These are phyloP conservation scores for Cosmopolites sordidus DNA, from an alignment of 2,888 invertebrate genomes.

Conservation along the genomic window DNA sequence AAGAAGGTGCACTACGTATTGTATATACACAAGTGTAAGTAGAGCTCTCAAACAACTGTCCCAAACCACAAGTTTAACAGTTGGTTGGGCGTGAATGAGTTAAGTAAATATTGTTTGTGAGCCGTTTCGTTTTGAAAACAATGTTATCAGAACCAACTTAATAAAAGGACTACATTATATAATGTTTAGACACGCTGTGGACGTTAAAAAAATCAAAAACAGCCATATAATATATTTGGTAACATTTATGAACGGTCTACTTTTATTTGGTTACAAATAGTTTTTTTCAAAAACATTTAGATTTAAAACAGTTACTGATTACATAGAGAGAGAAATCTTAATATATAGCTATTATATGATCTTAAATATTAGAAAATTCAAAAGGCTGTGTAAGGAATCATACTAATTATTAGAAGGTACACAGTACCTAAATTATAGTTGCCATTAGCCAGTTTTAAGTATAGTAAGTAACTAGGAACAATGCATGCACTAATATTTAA, in stretches of 20 bases:
- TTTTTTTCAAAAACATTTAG: conserved; percentile 10
- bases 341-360: conserved; percentile 8
- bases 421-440: conserved; percentile 15
- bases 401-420: conserved; percentile 12
- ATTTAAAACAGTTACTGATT: conserved; percentile 11
- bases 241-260: conserved; percentile 44
- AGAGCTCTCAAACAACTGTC: conserved; percentile 3
- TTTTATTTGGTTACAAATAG: conserved; percentile 3
- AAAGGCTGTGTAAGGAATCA: conserved; percentile 6
- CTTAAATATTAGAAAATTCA: conserved; percentile 10
- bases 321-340: neutral
- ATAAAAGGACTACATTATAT: no score
- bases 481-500: conserved; percentile 5
- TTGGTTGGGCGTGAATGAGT: no score
- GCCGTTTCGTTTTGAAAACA: neutral
- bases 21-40: conserved; percentile 37
- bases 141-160: neutral
- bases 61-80: neutral
- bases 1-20: conserved; percentile 25
- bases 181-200: no score
- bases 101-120: no score
- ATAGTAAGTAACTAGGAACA: conserved; percentile 5
- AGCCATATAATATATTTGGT: conserved; percentile 43
- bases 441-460: conserved; percentile 7
- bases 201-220: no score